Conservation (phyloP, 2,113 vertebrate species). For the Urocolius indicus region DNA sequence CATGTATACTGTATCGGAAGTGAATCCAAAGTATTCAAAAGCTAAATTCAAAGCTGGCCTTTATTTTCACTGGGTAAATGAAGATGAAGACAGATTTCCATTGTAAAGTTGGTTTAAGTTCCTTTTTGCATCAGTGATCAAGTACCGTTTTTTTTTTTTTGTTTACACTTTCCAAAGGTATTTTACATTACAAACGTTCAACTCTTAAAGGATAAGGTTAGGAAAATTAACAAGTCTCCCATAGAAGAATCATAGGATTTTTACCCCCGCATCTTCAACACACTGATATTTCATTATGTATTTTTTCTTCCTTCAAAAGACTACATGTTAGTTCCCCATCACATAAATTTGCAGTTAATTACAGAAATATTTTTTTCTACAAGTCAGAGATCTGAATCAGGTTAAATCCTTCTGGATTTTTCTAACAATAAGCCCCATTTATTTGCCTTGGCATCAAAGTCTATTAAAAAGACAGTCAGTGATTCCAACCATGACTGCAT, state of each 20-base stretch:
- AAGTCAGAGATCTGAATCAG: neutral
- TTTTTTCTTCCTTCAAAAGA: neutral
- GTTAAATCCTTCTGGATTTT: neutral
- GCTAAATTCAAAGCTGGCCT: slow-evolving; percentile 4
- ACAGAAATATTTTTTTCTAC: neutral
- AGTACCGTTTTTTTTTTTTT: neutral
- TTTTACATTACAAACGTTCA: neutral
- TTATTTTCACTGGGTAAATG: neutral
- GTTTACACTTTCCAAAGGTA: neutral
- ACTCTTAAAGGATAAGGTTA: neutral
- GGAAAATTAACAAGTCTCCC: neutral
- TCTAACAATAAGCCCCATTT: neutral
- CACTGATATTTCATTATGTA: neutral
- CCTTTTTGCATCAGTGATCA: neutral
- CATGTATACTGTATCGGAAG: neutral
- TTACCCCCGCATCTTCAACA: neutral
- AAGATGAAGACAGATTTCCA: neutral
- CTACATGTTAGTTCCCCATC: neutral
- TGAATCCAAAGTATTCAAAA: neutral
- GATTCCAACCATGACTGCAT: neutral
- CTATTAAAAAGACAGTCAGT: neutral
- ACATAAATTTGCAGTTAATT: neutral
- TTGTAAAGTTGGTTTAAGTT: neutral
- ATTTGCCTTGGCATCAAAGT: neutral
- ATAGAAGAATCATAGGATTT: neutral